These are phyloP conservation scores for Drosophila merina DNA, from an alignment of 2,888 invertebrate species.

Conservation along the genomic window DNA sequence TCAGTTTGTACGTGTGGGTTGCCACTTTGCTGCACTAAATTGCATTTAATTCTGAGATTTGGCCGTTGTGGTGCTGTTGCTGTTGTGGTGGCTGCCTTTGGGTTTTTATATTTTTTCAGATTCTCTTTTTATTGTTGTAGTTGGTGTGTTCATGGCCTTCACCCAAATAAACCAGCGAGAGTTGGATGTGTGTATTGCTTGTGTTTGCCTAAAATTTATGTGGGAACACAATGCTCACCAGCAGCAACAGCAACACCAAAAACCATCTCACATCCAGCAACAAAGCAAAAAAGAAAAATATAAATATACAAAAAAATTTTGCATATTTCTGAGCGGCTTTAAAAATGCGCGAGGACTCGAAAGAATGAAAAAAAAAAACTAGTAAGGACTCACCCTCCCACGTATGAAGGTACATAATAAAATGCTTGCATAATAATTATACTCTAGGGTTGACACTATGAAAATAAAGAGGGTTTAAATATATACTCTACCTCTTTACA, in stretches of 20 bases:
- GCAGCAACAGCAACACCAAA: slow-evolving; percentile 20
- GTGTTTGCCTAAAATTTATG: slow-evolving; percentile 73
- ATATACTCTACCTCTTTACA: neutral
- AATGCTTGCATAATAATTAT: slow-evolving; percentile 64
- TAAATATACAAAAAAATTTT: slow-evolving; percentile 42
- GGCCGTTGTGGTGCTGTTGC: slow-evolving; percentile 31
- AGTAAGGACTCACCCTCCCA: slow-evolving; percentile 19
- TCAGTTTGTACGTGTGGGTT: slow-evolving; percentile 43
- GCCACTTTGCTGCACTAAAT: slow-evolving; percentile 78
- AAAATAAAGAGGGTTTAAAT: neutral
- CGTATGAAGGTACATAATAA: slow-evolving; percentile 33
- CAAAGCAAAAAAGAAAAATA: slow-evolving; percentile 42
- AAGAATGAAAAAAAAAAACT: slow-evolving; percentile 29
- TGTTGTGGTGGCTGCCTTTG: slow-evolving; percentile 33
- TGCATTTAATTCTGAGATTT: slow-evolving; percentile 77
- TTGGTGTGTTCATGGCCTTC: slow-evolving; percentile 59
- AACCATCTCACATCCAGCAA: slow-evolving; percentile 41
- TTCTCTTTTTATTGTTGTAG: slow-evolving; percentile 25
- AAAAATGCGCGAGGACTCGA: slow-evolving; percentile 45
- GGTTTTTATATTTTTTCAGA: slow-evolving; percentile 13
- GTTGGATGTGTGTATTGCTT: slow-evolving; percentile 26
- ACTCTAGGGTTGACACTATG: slow-evolving; percentile 23
- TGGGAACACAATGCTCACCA: slow-evolving; percentile 61
- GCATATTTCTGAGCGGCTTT: slow-evolving; percentile 67
- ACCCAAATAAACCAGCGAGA: slow-evolving; percentile 65